Conservation (phyloP, 2,797 vertebrate species). For the Bovichtus variegatus region DNA sequence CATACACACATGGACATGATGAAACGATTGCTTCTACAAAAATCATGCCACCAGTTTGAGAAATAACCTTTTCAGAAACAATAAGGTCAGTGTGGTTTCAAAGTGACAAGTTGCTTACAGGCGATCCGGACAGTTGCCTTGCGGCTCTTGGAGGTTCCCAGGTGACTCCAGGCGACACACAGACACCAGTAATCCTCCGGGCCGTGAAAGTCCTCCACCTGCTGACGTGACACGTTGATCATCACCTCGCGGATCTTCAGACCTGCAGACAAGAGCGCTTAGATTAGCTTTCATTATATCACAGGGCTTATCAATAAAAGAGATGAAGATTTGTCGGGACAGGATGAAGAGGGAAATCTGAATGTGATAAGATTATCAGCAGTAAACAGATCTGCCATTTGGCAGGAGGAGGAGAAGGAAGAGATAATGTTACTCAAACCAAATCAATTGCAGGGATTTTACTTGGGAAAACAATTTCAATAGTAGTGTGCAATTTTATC, state of each 20-base stretch:
- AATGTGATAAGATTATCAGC: slow-evolving; percentile 71
- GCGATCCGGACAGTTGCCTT: slow-evolving; percentile 96
- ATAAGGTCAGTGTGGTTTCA: slow-evolving; percentile 51
- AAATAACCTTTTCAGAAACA: slow-evolving; percentile 39
- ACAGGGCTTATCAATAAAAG: slow-evolving; percentile 37
- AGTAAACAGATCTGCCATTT: slow-evolving; percentile 59
- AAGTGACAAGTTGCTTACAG: slow-evolving; percentile 86
- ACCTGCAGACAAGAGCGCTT: slow-evolving; percentile 81
- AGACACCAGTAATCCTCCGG: slow-evolving; percentile 98
- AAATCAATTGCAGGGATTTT: slow-evolving; percentile 24
- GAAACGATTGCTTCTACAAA: not conserved
- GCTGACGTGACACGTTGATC: slow-evolving; percentile 97
- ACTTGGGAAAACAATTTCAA: slow-evolving; percentile 12
- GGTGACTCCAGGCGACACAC: slow-evolving; percentile 97
- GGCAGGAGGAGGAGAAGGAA: slow-evolving; percentile 38
- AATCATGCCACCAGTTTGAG: slow-evolving; percentile 6
- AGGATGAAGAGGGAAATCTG: slow-evolving; percentile 52
- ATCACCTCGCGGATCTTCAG: slow-evolving; percentile 94
- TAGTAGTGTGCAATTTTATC: not conserved
- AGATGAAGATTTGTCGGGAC: slow-evolving; percentile 42
- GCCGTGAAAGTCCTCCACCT: slow-evolving; percentile 98
- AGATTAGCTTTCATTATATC: slow-evolving; percentile 52
- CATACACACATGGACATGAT: not conserved
- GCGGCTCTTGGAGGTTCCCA: slow-evolving; percentile 97
- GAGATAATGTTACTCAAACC: slow-evolving; percentile 16